A percentile compares a stretch with the other conserved stretches of the same genome.
Conservation (phyloP, 2,888 invertebrate species). For the Resseliella maxima region DNA sequence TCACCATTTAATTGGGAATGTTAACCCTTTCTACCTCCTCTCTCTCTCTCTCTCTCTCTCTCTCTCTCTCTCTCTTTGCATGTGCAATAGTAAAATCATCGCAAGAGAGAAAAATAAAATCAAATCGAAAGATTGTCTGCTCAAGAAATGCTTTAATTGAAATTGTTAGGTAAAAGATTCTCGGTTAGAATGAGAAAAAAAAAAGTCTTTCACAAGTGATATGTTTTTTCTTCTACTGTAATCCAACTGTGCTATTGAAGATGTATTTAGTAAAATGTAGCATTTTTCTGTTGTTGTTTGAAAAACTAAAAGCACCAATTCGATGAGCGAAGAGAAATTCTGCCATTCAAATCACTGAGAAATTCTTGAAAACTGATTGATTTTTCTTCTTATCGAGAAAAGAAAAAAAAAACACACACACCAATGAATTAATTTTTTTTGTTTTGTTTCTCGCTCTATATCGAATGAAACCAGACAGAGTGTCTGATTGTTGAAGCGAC, state of each 20-base stretch:
- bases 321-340: not conserved
- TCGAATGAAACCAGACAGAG: not conserved
- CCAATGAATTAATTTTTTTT: constrained; percentile 24
- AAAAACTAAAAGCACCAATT: not conserved
- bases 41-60: no score
- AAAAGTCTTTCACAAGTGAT: not conserved
- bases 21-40: no score
- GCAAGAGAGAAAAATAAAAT: not conserved
- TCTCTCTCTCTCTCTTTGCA: not conserved
- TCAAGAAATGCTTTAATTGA: constrained; percentile 41
- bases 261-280: not conserved
- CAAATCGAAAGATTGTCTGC: constrained; percentile 29
- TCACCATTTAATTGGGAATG: constrained; percentile 53
- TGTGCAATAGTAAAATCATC: not conserved
- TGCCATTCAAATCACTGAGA: constrained; percentile 7
- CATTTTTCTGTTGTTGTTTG: not conserved
- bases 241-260: not conserved
- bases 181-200: not conserved
- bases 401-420: no score
- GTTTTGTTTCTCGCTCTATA: no score
- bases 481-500: constrained; percentile 27
- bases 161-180: constrained; percentile 10
- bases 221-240: not conserved
- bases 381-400: not conserved
- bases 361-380: constrained; percentile 42